Evolutionary conservation across 2,113 vertebrate species (phyloP).

Genomic region (Gallinago media): DNA sequence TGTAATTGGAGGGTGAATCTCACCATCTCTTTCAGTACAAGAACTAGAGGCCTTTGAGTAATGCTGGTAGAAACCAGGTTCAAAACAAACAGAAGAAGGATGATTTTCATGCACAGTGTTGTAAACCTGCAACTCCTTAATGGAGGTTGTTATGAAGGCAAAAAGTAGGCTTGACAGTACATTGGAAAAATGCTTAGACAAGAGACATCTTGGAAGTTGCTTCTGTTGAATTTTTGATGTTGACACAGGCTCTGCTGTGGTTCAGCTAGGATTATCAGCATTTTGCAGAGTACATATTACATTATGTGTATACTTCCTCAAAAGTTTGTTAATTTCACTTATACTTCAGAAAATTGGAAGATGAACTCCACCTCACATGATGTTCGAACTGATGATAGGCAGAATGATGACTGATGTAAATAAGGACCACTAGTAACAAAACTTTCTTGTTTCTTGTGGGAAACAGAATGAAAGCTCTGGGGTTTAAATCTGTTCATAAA

Average conservation of each 20-base stretch:
- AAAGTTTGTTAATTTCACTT: background rate
- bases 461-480: background rate
- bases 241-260: background rate
- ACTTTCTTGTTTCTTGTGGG: background rate
- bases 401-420: background rate
- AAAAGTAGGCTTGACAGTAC: background rate
- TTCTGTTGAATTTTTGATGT: background rate
- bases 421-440: background rate
- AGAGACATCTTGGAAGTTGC: background rate
- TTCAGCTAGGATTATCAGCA: background rate
- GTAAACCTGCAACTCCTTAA: accelerated
- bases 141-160: background rate
- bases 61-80: background rate
- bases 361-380: accelerated
- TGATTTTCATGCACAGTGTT: background rate
- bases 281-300: background rate
- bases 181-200: background rate
- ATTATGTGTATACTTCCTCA: background rate
- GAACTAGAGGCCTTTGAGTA: background rate
- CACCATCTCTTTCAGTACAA: background rate
- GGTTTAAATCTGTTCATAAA: background rate
- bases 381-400: background rate
- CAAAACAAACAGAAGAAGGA: background rate
- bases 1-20: background rate
- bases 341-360: background rate